Percentiles rank a stretch among this genome's conserved stretches.
Conservation (phyloP, 2,113 vertebrate species). For the Percina caprodes region DNA sequence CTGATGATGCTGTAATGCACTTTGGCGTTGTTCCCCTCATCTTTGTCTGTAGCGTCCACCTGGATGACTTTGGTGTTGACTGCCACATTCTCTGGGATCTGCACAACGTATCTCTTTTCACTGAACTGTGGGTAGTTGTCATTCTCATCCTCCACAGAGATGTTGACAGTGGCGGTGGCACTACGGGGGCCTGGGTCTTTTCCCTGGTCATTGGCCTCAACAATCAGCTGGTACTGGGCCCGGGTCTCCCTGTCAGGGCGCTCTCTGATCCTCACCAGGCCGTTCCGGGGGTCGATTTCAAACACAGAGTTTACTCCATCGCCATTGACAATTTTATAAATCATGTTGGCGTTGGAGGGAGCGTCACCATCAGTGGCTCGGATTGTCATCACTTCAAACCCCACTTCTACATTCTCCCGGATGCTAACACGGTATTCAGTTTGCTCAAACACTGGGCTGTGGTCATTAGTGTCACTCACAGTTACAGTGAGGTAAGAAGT, state of each 20-base stretch:
- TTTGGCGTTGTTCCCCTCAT: constrained; percentile 93
- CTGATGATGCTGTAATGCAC: constrained; percentile 97
- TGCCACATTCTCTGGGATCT: constrained; percentile 89
- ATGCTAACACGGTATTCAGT: constrained; percentile 90
- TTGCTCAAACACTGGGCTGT: constrained; percentile 92
- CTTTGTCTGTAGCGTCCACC: constrained; percentile 92
- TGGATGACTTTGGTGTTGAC: constrained; percentile 92
- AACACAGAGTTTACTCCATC: constrained; percentile 86
- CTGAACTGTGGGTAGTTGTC: constrained; percentile 98
- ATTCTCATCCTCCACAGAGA: constrained; percentile 94
- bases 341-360: constrained; percentile 95
- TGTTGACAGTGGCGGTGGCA: constrained; percentile 91
- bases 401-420: constrained; percentile 94
- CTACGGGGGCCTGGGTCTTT: constrained; percentile 92
- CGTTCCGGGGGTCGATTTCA: constrained; percentile 91
- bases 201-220: constrained; percentile 96
- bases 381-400: constrained; percentile 95
- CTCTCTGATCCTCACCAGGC: constrained; percentile 91
- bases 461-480: constrained; percentile 95
- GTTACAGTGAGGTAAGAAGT: constrained; percentile 92
- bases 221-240: constrained; percentile 89
- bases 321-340: constrained; percentile 89
- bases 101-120: constrained; percentile 91
- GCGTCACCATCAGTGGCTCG: constrained; percentile 94
- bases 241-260: constrained; percentile 90